Evolutionary conservation across 1,140 invertebrate genomes (phyloP).

Genomic region (Drosophila lini): DNA sequence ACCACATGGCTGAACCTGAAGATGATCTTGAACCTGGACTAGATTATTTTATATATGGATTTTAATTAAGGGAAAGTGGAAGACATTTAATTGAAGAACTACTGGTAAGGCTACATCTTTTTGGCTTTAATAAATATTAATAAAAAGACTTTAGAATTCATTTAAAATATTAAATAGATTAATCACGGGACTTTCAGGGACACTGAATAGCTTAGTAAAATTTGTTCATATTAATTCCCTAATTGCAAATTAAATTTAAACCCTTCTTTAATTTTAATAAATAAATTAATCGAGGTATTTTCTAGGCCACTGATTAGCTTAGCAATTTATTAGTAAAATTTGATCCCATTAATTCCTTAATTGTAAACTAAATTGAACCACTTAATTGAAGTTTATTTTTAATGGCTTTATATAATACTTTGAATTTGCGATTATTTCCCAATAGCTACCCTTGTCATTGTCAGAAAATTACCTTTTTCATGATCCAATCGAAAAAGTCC

Average conservation of each 20-base stretch:
- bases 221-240: not conserved
- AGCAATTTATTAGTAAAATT: too few relatives aligned
- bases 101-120: not conserved
- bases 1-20: slow-evolving; percentile 9
- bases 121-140: not conserved
- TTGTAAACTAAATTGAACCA: too few relatives aligned
- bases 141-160: not conserved
- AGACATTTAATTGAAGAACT: not conserved
- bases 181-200: not conserved
- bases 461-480: slow-evolving; percentile 72
- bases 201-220: not conserved
- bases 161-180: too few relatives aligned
- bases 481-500: slow-evolving; percentile 77
- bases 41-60: not conserved
- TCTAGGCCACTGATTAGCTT: too few relatives aligned
- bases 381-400: too few relatives aligned
- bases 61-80: not conserved
- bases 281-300: too few relatives aligned
- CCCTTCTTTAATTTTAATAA: not conserved
- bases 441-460: not conserved
- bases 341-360: too few relatives aligned
- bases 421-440: not conserved
- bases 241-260: not conserved
- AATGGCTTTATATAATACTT: too few relatives aligned
- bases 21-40: slow-evolving; percentile 9